Conservation (phyloP, 2,888 invertebrate genomes). For the Pristionchus japonicus region DNA sequence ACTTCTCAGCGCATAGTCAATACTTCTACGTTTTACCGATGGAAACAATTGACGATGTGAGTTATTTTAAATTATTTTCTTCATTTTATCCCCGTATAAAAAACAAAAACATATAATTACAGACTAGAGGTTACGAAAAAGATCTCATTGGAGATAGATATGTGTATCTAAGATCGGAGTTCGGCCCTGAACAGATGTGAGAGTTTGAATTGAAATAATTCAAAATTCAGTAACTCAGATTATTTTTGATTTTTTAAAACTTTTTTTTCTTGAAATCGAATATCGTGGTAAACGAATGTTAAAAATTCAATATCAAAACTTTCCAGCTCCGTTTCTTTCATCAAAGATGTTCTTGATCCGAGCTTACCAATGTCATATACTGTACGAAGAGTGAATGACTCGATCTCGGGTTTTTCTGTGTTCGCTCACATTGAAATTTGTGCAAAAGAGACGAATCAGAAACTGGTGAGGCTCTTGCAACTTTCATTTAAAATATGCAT, state of each 20-base stretch:
- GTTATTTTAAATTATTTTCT: no score
- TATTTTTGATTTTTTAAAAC: not conserved
- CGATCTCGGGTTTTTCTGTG: not conserved
- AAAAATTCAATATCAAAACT: no score
- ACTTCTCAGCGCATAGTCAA: no score
- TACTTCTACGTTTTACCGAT: no score
- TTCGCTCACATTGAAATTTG: not conserved
- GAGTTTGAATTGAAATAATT: no score
- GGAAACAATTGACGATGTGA: no score
- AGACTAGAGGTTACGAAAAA: not conserved
- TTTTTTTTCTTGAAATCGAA: not conserved
- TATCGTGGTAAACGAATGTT: not conserved
- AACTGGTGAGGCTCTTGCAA: not conserved
- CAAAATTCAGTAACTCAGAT: no score
- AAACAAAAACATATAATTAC: not conserved
- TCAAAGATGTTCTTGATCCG: not conserved
- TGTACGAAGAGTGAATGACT: not conserved
- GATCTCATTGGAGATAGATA: not conserved
- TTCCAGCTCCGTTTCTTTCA: not conserved
- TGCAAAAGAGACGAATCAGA: not conserved
- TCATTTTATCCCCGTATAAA: no score
- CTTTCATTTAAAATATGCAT: no score
- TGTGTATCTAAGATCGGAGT: not conserved
- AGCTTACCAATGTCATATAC: not conserved
- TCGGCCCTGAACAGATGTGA: not conserved